Percentiles rank a stretch among this genome's conserved stretches.
These are phyloP conservation scores for Psammodynastes pulverulentus DNA, from an alignment of 2,113 vertebrate genomes.

Conservation along the genomic window DNA sequence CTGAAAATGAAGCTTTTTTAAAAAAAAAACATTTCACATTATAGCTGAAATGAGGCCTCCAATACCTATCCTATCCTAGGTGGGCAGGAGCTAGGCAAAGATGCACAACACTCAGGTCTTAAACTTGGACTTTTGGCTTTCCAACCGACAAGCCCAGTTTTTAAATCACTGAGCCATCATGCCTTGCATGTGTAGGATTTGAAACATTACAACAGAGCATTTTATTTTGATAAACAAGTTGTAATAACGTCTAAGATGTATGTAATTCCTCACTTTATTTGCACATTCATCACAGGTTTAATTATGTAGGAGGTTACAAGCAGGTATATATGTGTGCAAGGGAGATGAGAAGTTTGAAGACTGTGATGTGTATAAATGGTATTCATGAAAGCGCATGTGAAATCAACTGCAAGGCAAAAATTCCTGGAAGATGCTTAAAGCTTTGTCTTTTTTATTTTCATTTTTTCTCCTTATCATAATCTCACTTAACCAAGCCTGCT, in stretches of 20 bases:
- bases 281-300: neutral
- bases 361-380: neutral
- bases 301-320: neutral
- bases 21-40: neutral
- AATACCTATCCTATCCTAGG: constrained; percentile 20
- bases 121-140: neutral
- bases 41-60: neutral
- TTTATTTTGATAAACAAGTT: neutral
- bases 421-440: neutral
- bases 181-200: neutral
- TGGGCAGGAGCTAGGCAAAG: neutral
- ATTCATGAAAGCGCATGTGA: neutral
- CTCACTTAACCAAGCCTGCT: neutral
- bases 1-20: neutral
- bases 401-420: neutral
- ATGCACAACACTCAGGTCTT: neutral
- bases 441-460: neutral
- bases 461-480: neutral
- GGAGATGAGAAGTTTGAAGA: neutral
- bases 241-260: neutral
- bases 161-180: neutral
- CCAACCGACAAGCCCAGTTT: neutral
- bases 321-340: neutral
- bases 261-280: neutral
- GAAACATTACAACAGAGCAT: neutral